Evolutionary conservation across 2,888 invertebrate species (phyloP).

Genomic region (Allacma fusca): DNA sequence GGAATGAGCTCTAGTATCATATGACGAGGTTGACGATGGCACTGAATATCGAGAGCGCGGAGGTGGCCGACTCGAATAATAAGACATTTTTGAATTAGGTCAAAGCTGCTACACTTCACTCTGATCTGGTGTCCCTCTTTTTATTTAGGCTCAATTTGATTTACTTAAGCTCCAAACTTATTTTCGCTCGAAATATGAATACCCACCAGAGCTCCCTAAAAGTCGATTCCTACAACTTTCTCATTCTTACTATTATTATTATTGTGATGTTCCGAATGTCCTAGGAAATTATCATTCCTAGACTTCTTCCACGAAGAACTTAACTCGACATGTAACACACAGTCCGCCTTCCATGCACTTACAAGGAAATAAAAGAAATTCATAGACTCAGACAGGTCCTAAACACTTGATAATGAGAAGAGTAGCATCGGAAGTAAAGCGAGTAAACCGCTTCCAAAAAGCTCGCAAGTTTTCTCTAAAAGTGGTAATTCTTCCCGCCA

Average conservation of each 20-base stretch:
- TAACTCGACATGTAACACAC: too few relatives aligned
- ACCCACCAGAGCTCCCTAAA: too few relatives aligned
- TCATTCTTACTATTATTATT: too few relatives aligned
- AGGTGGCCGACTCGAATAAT: conserved; percentile 32
- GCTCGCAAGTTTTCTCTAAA: conserved; percentile 32
- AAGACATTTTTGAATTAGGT: conserved; percentile 34
- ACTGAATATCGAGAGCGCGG: conserved; percentile 38
- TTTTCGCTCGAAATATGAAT: too few relatives aligned
- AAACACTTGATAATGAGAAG: conserved; percentile 60
- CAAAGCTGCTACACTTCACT: conserved; percentile 6
- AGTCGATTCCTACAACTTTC: too few relatives aligned
- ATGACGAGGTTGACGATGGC: conserved; percentile 1
- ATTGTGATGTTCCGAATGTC: too few relatives aligned
- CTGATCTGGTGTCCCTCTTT: too few relatives aligned
- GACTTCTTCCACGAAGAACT: too few relatives aligned
- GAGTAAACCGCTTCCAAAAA: conserved; percentile 53
- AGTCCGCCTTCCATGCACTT: too few relatives aligned
- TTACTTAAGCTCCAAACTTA: too few relatives aligned
- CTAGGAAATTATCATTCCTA: too few relatives aligned
- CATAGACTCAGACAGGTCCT: conserved; percentile 55
- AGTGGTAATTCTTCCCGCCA: conserved; percentile 34
- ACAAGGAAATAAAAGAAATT: background rate
- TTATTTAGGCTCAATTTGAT: too few relatives aligned
- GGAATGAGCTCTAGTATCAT: conserved; percentile 4
- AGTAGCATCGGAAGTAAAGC: conserved; percentile 55